These are phyloP conservation scores for Pterocles gutturalis DNA, from an alignment of 2,113 vertebrate genomes.

Conservation along the genomic window DNA sequence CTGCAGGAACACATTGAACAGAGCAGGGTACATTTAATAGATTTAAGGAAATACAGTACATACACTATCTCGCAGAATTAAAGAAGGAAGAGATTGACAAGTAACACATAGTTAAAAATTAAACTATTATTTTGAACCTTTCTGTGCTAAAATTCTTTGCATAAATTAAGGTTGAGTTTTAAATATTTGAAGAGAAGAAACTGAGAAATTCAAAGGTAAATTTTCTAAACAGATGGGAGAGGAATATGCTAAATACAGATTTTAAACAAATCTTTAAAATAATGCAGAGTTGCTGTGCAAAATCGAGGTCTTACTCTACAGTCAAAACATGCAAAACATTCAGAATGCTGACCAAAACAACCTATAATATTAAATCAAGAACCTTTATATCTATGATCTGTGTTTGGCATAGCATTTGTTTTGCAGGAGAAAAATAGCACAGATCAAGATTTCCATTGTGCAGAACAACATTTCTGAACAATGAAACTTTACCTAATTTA, in stretches of 20 bases:
- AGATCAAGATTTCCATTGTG: background rate
- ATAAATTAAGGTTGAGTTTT: background rate
- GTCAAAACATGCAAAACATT: background rate
- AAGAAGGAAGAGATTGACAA: background rate
- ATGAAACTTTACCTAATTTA: background rate
- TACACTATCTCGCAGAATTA: background rate
- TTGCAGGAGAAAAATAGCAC: background rate
- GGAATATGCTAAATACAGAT: background rate
- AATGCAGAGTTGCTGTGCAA: background rate
- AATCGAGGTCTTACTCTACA: background rate
- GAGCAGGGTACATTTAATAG: background rate
- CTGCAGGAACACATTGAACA: background rate
- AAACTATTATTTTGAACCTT: background rate
- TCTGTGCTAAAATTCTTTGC: background rate
- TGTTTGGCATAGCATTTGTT: background rate
- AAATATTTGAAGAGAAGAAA: background rate
- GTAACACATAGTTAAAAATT: background rate
- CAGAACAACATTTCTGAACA: background rate
- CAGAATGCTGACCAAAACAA: background rate
- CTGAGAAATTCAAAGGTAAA: background rate
- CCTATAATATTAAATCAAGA: background rate
- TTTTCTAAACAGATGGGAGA: background rate
- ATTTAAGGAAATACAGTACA: background rate
- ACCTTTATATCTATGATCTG: background rate
- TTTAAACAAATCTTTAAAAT: background rate